Percentiles rank a stretch among this genome's conserved stretches.
Evolutionary conservation across 2,888 invertebrate genomes (phyloP).

Genomic region (Lepidocyrtoides sp.): DNA sequence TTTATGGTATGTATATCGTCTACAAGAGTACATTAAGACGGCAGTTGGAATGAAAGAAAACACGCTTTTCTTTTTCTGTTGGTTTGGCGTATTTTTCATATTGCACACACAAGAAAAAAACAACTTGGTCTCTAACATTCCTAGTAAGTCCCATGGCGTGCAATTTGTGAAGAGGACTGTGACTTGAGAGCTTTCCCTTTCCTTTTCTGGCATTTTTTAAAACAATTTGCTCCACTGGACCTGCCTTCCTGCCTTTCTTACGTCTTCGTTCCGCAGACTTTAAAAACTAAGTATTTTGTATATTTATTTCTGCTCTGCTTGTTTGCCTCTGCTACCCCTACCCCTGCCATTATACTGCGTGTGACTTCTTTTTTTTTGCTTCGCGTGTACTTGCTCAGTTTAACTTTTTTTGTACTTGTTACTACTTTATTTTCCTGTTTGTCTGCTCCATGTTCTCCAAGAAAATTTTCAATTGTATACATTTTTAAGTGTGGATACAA

Average conservation of each 20-base stretch:
- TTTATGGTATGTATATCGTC: neutral
- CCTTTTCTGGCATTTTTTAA: conserved; percentile 58
- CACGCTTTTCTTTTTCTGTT: neutral
- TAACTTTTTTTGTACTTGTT: conserved; percentile 42
- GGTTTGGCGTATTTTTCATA: conserved; percentile 8
- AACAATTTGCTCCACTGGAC: conserved; percentile 76
- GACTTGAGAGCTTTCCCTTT: conserved; percentile 45
- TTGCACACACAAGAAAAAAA: no score
- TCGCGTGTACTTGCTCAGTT: conserved; percentile 37
- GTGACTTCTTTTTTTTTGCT: conserved; percentile 13
- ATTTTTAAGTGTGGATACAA: neutral
- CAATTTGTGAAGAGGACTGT: conserved; percentile 66
- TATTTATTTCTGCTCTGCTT: neutral
- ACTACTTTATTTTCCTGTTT: neutral
- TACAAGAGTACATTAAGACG: conserved; percentile 11
- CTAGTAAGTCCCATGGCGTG: conserved; percentile 45
- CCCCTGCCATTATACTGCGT: neutral
- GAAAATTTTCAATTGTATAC: conserved; percentile 36
- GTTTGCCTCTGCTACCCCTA: neutral
- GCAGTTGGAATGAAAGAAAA: neutral
- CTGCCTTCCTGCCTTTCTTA: conserved; percentile 49
- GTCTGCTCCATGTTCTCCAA: neutral
- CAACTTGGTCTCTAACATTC: neutral
- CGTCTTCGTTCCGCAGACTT: conserved; percentile 1
- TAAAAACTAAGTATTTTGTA: conserved; percentile 35